phyloP scores from a whole-genome alignment of 2,797 vertebrate species.

The Spatula versicolor region DNA sequence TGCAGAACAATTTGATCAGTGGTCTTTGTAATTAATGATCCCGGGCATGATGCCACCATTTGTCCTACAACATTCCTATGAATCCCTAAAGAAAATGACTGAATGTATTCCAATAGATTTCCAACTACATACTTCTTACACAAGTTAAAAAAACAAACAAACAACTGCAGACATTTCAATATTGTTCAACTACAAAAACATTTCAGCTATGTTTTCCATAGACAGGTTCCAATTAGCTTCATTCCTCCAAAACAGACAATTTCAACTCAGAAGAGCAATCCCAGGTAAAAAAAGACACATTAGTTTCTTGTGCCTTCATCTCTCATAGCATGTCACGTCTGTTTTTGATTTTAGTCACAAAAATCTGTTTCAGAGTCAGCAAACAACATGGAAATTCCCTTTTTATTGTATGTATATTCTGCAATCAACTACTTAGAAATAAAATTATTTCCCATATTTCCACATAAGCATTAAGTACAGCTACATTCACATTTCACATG shows the following conservation, averaged over 20 bases:
- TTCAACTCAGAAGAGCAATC: neutral
- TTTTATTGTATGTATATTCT: neutral
- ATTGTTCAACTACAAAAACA: neutral
- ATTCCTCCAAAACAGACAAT: neutral
- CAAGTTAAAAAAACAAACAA: neutral
- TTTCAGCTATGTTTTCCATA: neutral
- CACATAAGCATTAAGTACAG: neutral
- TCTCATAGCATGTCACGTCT: neutral
- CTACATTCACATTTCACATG: neutral
- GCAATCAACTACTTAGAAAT: neutral
- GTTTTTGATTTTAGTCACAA: neutral
- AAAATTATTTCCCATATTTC: neutral
- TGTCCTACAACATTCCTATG: neutral
- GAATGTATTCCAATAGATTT: neutral
- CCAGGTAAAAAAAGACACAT: neutral
- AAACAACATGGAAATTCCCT: neutral
- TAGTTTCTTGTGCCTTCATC: neutral
- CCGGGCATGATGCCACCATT: conserved; percentile 9
- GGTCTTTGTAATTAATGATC: conserved; percentile 2
- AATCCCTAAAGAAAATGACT: neutral
- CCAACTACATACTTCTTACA: neutral
- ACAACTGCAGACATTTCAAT: neutral
- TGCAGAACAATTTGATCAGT: neutral
- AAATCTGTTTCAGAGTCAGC: neutral
- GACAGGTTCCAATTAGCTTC: neutral